These are phyloP conservation scores for Propithecus perrieri DNA, from an alignment of 2,797 vertebrate species.

Conservation along the genomic window DNA sequence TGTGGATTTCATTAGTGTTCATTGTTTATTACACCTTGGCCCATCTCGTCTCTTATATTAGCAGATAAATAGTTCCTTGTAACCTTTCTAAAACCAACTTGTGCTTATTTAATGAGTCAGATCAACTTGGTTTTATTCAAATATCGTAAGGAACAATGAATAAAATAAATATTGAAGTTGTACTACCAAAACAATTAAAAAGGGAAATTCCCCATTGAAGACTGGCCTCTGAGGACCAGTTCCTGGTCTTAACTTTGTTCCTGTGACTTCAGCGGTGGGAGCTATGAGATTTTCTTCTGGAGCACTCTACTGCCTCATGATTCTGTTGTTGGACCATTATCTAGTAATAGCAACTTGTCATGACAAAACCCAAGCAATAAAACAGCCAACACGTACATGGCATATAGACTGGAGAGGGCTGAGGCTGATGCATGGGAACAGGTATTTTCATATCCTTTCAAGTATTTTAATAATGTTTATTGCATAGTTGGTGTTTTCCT, in stretches of 20 bases:
- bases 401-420: not conserved
- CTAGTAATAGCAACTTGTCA: not conserved
- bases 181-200: not conserved
- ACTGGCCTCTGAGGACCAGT: not conserved
- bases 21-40: not conserved
- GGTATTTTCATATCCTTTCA: conserved; percentile 33
- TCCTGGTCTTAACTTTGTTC: not conserved
- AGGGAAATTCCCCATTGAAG: not conserved
- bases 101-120: conserved; percentile 9
- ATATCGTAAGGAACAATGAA: not conserved
- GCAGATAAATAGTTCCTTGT: not conserved
- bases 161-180: not conserved
- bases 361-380: not conserved
- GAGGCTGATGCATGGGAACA: not conserved
- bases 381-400: not conserved
- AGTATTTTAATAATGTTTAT: not conserved
- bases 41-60: not conserved
- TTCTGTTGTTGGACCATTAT: not conserved
- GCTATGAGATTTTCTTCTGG: not conserved
- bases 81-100: not conserved
- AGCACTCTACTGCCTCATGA: not conserved
- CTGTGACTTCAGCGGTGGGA: not conserved
- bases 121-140: not conserved
- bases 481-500: not conserved
- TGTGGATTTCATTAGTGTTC: not conserved